Percentiles rank a stretch among this genome's conserved stretches.
Conservation (phyloP, 2,888 invertebrate genomes). For the Lissonota sp. region DNA sequence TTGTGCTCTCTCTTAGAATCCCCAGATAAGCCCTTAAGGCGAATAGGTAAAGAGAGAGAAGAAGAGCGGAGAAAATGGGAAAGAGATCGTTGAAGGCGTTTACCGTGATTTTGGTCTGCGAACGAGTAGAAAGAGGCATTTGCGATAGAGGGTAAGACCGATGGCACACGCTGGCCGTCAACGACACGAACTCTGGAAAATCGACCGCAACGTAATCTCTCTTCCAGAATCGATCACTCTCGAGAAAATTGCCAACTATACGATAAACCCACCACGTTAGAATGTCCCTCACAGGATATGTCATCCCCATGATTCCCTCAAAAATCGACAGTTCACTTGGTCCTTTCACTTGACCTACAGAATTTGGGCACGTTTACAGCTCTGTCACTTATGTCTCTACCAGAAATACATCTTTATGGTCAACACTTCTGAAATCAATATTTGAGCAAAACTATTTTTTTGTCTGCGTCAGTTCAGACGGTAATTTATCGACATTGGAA, state of each 20-base stretch:
- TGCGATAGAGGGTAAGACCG: constrained; percentile 50
- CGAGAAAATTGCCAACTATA: constrained; percentile 76
- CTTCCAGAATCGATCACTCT: constrained; percentile 74
- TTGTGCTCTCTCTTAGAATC: constrained; percentile 18
- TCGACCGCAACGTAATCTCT: constrained; percentile 66
- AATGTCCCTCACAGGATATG: constrained; percentile 39
- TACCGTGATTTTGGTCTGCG: constrained; percentile 25
- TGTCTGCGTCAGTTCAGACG: too few relatives aligned
- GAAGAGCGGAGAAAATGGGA: constrained; percentile 25
- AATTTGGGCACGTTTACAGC: background rate
- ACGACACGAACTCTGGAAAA: constrained; percentile 58
- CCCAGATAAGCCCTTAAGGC: background rate
- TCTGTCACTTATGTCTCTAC: too few relatives aligned
- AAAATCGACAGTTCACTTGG: constrained; percentile 16
- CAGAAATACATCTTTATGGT: too few relatives aligned
- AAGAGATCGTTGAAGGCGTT: constrained; percentile 24
- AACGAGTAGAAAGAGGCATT: constrained; percentile 37
- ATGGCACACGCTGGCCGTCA: constrained; percentile 62
- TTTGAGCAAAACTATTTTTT: too few relatives aligned
- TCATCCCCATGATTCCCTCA: constrained; percentile 1
- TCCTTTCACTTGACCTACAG: constrained; percentile 31
- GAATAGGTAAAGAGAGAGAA: constrained; percentile 4
- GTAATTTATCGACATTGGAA: too few relatives aligned
- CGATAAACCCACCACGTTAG: constrained; percentile 32
- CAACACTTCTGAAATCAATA: too few relatives aligned